Evolutionary conservation across 2,113 vertebrate species (phyloP).

Genomic region (Cryptomyrus ogoouensis): DNA sequence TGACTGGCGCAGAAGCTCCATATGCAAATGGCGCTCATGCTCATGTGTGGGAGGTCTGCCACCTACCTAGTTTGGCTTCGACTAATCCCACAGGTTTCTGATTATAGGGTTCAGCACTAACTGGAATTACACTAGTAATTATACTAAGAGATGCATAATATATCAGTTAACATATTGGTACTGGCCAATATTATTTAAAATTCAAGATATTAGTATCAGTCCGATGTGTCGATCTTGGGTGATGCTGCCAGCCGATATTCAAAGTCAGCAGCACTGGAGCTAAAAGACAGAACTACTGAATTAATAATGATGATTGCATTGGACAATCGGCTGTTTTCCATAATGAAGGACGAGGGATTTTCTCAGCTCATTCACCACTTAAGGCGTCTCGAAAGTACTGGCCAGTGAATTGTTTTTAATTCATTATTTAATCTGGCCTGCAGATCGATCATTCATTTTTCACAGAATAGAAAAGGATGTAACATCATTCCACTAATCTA

Average conservation of each 20-base stretch:
- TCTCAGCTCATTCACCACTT: background rate
- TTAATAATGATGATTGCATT: background rate
- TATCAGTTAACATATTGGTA: background rate
- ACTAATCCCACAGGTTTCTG: background rate
- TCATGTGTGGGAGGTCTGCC: background rate
- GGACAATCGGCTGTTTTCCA: background rate
- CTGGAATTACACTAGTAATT: background rate
- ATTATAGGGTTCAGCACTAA: background rate
- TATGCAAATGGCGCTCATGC: background rate
- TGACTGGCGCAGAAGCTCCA: background rate
- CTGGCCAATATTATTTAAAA: background rate
- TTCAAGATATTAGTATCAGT: background rate
- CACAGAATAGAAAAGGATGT: background rate
- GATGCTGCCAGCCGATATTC: background rate
- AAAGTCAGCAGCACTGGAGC: background rate
- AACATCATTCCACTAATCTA: background rate
- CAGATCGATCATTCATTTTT: background rate
- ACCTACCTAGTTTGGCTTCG: background rate
- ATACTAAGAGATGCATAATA: background rate
- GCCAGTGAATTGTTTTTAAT: background rate
- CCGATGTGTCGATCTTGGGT: background rate
- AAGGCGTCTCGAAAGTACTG: background rate
- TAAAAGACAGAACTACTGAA: background rate
- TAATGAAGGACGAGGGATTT: background rate
- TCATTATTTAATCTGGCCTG: background rate